A percentile compares a stretch with the other conserved stretches of the same genome.
Evolutionary conservation across 2,797 vertebrate species (phyloP).

Genomic region (Epinephelus coioides): DNA sequence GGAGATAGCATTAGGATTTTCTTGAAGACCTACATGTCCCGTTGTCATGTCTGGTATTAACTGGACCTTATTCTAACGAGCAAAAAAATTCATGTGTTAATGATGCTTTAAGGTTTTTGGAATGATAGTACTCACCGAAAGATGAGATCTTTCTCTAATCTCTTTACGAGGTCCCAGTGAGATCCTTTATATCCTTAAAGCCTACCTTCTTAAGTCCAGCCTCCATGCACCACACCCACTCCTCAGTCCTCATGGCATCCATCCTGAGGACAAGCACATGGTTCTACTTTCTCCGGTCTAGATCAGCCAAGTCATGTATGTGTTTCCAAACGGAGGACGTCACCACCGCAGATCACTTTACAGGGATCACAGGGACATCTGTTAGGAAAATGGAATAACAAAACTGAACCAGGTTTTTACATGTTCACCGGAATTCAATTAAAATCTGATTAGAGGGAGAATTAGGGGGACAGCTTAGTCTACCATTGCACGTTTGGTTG

Average conservation of each 20-base stretch:
- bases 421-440: constrained; percentile 86
- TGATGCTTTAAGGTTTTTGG: constrained; percentile 10
- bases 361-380: constrained; percentile 87
- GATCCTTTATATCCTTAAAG: neutral
- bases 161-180: constrained; percentile 16
- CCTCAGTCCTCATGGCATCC: constrained; percentile 62
- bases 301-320: constrained; percentile 73
- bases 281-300: constrained; percentile 76
- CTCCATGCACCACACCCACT: constrained; percentile 6
- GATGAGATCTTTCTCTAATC: constrained; percentile 11
- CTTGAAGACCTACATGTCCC: constrained; percentile 19
- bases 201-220: constrained; percentile 8
- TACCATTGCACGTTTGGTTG: constrained; percentile 59
- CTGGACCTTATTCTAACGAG: neutral
- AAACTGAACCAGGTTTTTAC: constrained; percentile 87
- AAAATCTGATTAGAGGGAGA: constrained; percentile 83
- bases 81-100: constrained; percentile 2
- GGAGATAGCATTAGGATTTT: constrained; percentile 1
- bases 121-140: constrained; percentile 26
- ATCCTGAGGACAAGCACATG: constrained; percentile 73
- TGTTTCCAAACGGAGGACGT: constrained; percentile 83
- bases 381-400: constrained; percentile 88
- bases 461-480: constrained; percentile 71
- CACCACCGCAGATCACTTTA: constrained; percentile 86
- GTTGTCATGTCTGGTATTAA: neutral